phyloP scores from a whole-genome alignment of 2,797 vertebrate genomes.

The Sitta carolinensis region DNA sequence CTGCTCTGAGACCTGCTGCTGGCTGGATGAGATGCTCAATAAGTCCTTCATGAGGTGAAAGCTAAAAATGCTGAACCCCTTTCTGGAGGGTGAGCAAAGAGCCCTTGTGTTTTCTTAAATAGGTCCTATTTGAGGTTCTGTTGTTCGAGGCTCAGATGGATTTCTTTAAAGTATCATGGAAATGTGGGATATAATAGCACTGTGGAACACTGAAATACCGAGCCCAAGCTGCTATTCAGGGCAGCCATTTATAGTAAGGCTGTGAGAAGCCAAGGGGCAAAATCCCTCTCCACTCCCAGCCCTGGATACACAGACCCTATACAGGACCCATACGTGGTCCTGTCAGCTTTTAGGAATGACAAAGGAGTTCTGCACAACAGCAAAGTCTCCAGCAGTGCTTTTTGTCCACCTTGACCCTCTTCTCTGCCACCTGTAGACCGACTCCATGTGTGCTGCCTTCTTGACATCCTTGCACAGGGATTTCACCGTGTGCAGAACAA shows the following conservation, averaged over 20 bases:
- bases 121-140: not conserved
- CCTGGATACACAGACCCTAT: not conserved
- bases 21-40: constrained; percentile 4
- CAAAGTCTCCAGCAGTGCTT: not conserved
- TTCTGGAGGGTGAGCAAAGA: not conserved
- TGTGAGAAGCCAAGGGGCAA: not conserved
- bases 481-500: not conserved
- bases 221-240: not conserved
- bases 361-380: not conserved
- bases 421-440: not conserved
- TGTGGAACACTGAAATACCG: not conserved
- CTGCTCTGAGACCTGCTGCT: not conserved
- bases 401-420: not conserved
- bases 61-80: not conserved
- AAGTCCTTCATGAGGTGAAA: constrained; percentile 13
- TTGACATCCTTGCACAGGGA: not conserved
- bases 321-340: not conserved
- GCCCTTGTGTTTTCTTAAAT: constrained; percentile 5
- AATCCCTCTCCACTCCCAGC: not conserved
- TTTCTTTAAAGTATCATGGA: not conserved
- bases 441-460: fast-evolving
- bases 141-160: not conserved
- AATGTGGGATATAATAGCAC: not conserved
- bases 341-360: not conserved
- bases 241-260: not conserved